Base-by-base conservation (phyloP, 2,888 invertebrate genomes). In the Keiferia lycopersicella region DNA sequence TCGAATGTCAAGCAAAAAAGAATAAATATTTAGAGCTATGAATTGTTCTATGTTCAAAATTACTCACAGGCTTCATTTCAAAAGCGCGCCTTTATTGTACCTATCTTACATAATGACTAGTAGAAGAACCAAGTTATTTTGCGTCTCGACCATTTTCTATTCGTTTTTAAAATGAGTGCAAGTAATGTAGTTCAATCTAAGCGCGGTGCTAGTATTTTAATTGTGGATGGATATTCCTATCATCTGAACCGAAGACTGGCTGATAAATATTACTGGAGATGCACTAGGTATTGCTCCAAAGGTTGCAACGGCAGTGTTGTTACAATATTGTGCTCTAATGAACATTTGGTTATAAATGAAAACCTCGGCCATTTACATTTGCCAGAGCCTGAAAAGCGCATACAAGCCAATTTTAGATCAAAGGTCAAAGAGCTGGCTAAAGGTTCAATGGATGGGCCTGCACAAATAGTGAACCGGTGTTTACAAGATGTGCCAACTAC, bases 221-320 rank as follows among this genome's bases (percentile, higher is more conserved):
- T 56, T 11, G 3, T 30, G 11, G 56, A 56, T 56, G 34, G 56
- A 12, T 56, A 56, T n/a, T 56, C 56, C 1, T 56, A 56, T n/a
- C 56, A 56, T 30, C 30, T 56, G 1, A 56, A 56, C 10, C 30
- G 14, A 30, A 30, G 30, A 22, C 14, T 2, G 3, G n/a, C 30
- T 1, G 14, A 56, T n/a, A 30, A n/a, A 4, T 56, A 56, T 56
- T 56, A 56, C 56, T 56, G 56, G 56, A 26, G 14, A 30, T 56
- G 56, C 10, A 34, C 56, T 2, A 56, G 14, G 10, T 2, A 16
- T 2, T 7, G 20, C 2, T 51, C 51, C 20, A 2, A 4, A 7
- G 4, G 22, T 6, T 51, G 51, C 12, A 11, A 6, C 20, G 51
- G 20, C 0, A 20, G 7, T 0, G 6, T 51, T 1, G 1, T 12